These are phyloP conservation scores for Latheticus oryzae DNA, from an alignment of 2,888 invertebrate genomes.

Conservation along the genomic window DNA sequence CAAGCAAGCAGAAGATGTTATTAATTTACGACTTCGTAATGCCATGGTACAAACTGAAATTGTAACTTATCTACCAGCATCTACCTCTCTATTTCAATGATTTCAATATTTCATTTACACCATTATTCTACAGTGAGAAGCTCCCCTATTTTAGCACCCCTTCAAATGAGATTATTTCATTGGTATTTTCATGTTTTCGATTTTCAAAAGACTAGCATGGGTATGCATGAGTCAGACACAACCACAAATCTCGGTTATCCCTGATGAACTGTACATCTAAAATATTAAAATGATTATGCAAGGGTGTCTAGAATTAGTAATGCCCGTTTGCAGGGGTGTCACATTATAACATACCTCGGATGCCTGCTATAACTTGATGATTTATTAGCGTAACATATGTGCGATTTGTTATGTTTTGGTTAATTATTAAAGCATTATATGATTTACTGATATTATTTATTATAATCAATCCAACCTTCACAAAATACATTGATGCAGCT, in stretches of 20 bases:
- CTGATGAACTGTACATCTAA: constrained; percentile 40
- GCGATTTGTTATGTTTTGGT: constrained; percentile 55
- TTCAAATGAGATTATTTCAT: constrained; percentile 10
- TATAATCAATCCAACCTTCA: too few species aligned
- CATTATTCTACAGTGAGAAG: too few species aligned
- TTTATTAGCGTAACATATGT: constrained; percentile 51
- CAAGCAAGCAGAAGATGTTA: constrained; percentile 53
- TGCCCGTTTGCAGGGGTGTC: constrained; percentile 43
- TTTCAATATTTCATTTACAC: constrained; percentile 35
- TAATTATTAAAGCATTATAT: constrained; percentile 48
- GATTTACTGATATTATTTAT: constrained; percentile 42
- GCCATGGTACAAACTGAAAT: constrained; percentile 51
- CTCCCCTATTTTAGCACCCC: constrained; percentile 26
- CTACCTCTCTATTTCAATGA: constrained; percentile 28
- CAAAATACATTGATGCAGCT: too few species aligned
- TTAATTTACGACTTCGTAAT: constrained; percentile 56
- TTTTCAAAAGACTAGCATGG: constrained; percentile 34
- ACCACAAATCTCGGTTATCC: constrained; percentile 42
- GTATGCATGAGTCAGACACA: constrained; percentile 36
- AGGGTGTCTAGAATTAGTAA: constrained; percentile 35
- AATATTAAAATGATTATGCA: constrained; percentile 42
- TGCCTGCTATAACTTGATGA: constrained; percentile 39
- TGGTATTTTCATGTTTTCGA: constrained; percentile 30
- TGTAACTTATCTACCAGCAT: constrained; percentile 38
- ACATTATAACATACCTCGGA: constrained; percentile 34